Conservation (phyloP, 1,140 invertebrate species). For the Protaetia brevitarsis region DNA sequence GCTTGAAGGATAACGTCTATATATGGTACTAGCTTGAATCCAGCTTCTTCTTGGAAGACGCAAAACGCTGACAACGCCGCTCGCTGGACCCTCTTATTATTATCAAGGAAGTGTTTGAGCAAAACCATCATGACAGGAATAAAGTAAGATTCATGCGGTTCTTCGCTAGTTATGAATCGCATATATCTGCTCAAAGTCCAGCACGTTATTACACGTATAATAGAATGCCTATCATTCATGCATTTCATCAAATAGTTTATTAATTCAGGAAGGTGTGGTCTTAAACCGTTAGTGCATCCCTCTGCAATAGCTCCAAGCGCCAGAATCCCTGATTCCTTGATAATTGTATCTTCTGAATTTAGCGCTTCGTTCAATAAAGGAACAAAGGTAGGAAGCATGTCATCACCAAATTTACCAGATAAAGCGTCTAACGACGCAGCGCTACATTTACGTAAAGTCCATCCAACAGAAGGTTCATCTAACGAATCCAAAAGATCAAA, state of each 20-base stretch:
- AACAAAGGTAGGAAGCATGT: slow-evolving; percentile 86
- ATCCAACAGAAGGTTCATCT: slow-evolving; percentile 90
- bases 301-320: slow-evolving; percentile 92
- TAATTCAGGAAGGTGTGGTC: slow-evolving; percentile 89
- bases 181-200: slow-evolving; percentile 98
- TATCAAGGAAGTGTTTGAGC: slow-evolving; percentile 92
- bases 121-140: slow-evolving; percentile 93
- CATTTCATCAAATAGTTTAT: slow-evolving; percentile 93
- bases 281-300: slow-evolving; percentile 96
- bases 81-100: slow-evolving; percentile 97
- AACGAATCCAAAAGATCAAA: slow-evolving; percentile 76
- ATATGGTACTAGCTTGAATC: slow-evolving; percentile 95
- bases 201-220: slow-evolving; percentile 97
- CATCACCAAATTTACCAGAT: slow-evolving; percentile 94
- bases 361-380: slow-evolving; percentile 95
- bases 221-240: slow-evolving; percentile 89
- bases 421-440: slow-evolving; percentile 96
- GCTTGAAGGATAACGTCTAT: slow-evolving; percentile 94
- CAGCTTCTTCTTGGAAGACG: slow-evolving; percentile 97
- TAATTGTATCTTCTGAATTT: slow-evolving; percentile 91
- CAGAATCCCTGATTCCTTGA: slow-evolving; percentile 89
- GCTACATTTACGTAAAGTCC: slow-evolving; percentile 97
- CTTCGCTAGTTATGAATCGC: slow-evolving; percentile 83
- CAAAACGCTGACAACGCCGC: slow-evolving; percentile 99
- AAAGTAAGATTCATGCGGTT: slow-evolving; percentile 86